A percentile compares a stretch with the other conserved stretches of the same genome.
Conservation (phyloP, 1,140 invertebrate species). For the Steinernema feltiae region DNA sequence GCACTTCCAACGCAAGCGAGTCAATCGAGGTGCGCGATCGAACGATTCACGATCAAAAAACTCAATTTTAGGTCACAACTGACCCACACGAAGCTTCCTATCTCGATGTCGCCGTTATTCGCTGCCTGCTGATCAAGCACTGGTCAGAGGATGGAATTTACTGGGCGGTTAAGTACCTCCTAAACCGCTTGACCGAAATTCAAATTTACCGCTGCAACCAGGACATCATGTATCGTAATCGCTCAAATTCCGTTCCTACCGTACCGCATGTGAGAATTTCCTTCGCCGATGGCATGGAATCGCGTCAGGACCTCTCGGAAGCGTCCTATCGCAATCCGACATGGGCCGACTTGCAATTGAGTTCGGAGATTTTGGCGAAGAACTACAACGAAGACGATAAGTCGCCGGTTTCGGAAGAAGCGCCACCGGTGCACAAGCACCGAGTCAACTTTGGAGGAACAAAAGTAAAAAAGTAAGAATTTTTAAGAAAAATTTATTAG, state of each 20-base stretch:
- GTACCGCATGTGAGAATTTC: conserved; percentile 18
- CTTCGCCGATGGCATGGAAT: conserved; percentile 44
- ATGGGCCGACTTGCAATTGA: conserved; percentile 52
- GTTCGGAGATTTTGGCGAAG: conserved; percentile 20
- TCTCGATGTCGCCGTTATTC: conserved; percentile 84
- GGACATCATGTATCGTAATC: conserved; percentile 39
- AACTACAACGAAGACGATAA: background rate
- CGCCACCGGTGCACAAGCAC: background rate
- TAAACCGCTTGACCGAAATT: conserved; percentile 60
- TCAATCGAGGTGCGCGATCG: too few species aligned
- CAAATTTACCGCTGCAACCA: conserved; percentile 36
- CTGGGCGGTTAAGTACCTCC: conserved; percentile 82
- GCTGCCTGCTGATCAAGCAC: conserved; percentile 90
- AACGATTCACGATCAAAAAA: too few species aligned
- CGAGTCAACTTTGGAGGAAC: background rate
- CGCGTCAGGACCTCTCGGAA: conserved; percentile 22
- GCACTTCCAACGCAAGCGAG: background rate
- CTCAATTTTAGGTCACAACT: conserved; percentile 9
- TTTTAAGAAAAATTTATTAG: background rate
- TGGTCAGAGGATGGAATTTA: conserved; percentile 96
- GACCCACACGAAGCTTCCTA: conserved; percentile 72
- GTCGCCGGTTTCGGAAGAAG: background rate
- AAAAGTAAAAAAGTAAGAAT: background rate
- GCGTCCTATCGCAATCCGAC: conserved; percentile 43
- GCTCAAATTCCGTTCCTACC: conserved; percentile 45